A percentile compares a stretch with the other conserved stretches of the same genome.
These are phyloP conservation scores for Jordanella pulchra DNA, from an alignment of 2,797 vertebrate genomes.

Conservation along the genomic window DNA sequence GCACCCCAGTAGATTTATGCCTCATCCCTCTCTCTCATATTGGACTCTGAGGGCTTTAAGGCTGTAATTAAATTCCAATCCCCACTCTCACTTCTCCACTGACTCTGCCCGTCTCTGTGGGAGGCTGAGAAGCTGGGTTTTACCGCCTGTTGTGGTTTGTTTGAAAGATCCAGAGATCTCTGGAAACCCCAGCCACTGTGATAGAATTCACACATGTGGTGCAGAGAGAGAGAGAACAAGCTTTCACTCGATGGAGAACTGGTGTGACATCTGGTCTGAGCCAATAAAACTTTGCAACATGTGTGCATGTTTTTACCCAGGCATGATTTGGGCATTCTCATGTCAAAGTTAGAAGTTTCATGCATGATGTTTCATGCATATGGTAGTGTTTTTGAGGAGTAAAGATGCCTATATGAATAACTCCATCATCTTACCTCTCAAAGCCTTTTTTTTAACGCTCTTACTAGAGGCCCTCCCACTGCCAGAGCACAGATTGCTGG, in stretches of 20 bases:
- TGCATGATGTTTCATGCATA: conserved; percentile 47
- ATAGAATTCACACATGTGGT: conserved; percentile 80
- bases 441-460: conserved; percentile 33
- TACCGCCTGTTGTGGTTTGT: conserved; percentile 81
- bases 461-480: conserved; percentile 67
- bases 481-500: conserved; percentile 69
- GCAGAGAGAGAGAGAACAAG: conserved; percentile 47
- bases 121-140: conserved; percentile 79
- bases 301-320: conserved; percentile 38
- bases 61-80: conserved; percentile 83
- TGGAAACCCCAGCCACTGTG: conserved; percentile 69
- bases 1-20: conserved; percentile 76
- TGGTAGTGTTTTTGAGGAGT: conserved; percentile 48
- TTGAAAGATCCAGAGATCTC: conserved; percentile 76
- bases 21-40: conserved; percentile 80
- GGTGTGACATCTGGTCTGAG: conserved; percentile 65
- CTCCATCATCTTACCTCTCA: conserved; percentile 66
- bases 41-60: conserved; percentile 78
- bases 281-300: conserved; percentile 45
- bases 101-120: conserved; percentile 77
- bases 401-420: conserved; percentile 62
- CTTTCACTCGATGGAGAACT: conserved; percentile 46
- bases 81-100: conserved; percentile 75
- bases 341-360: conserved; percentile 51
- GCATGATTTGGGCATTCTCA: conserved; percentile 50